phyloP scores from a whole-genome alignment of 2,888 invertebrate species.

The Limenitis camilla region DNA sequence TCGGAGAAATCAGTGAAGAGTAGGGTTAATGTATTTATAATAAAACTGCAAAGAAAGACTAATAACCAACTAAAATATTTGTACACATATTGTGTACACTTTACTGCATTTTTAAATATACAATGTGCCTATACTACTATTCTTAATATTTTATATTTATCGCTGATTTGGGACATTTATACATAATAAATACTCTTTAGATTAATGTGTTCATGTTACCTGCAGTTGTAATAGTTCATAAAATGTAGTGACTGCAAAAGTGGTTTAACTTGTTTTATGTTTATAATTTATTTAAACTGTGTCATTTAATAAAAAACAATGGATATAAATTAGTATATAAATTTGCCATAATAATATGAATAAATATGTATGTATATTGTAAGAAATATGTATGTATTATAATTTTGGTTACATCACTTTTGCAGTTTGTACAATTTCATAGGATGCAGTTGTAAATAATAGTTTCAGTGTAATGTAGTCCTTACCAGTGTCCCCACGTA shows the following conservation, averaged over 20 bases:
- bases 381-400: constrained; percentile 4
- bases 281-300: not conserved
- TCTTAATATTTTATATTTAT: constrained; percentile 22
- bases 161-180: constrained; percentile 19
- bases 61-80: constrained; percentile 16
- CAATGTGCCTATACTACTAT: constrained; percentile 26
- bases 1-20: not conserved
- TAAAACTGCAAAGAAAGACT: constrained; percentile 17
- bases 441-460: constrained; percentile 52
- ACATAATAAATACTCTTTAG: constrained; percentile 10
- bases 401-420: constrained; percentile 3
- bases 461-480: constrained; percentile 55
- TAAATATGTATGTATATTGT: not conserved
- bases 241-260: constrained; percentile 1
- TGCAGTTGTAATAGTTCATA: not conserved
- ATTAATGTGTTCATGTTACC: constrained; percentile 22
- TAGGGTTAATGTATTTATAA: constrained; percentile 4
- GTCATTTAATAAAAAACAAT: not conserved
- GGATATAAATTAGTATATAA: too few relatives aligned
- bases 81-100: constrained; percentile 12
- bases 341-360: constrained; percentile 7
- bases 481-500: constrained; percentile 61
- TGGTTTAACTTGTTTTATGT: not conserved
- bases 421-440: constrained; percentile 3
- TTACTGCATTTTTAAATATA: constrained; percentile 23